A percentile compares a stretch with the other conserved stretches of the same genome.
Evolutionary conservation across 2,797 vertebrate species (phyloP).

Genomic region (Lithobates pipiens): DNA sequence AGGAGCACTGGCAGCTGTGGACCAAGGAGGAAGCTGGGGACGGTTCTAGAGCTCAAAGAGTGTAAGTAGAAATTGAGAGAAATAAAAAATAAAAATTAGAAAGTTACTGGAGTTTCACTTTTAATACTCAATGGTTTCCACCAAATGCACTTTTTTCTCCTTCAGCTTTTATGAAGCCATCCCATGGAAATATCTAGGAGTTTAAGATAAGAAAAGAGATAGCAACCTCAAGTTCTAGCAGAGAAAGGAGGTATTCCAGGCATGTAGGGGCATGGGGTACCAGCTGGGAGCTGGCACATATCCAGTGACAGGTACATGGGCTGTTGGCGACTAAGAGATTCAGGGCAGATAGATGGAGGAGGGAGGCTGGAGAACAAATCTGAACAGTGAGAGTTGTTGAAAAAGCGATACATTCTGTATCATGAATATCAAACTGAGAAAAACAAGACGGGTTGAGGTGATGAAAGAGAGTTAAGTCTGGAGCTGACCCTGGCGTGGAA

Average conservation of each 20-base stretch:
- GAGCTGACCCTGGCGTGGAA: conserved; percentile 32
- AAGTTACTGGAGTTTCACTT: too few relatives aligned
- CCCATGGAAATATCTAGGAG: not conserved
- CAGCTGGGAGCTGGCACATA: conserved; percentile 29
- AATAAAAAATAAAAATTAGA: too few relatives aligned
- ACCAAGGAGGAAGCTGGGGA: too few relatives aligned
- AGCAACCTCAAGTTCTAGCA: not conserved
- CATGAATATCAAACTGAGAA: conserved; percentile 44
- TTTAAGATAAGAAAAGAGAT: not conserved
- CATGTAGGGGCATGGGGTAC: conserved; percentile 34
- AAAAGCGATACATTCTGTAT: conserved; percentile 46
- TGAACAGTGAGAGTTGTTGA: conserved; percentile 39
- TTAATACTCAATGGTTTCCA: not conserved
- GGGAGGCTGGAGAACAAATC: not conserved
- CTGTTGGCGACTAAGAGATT: conserved; percentile 1
- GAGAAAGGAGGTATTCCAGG: conserved; percentile 21
- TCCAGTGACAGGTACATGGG: conserved; percentile 51
- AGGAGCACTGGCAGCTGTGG: too few relatives aligned
- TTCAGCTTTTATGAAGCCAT: not conserved
- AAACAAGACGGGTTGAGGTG: conserved; percentile 30
- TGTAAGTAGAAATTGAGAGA: too few relatives aligned
- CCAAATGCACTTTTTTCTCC: not conserved
- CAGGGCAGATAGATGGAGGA: conserved; percentile 9
- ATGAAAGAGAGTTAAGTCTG: conserved; percentile 41
- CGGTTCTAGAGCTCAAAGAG: too few relatives aligned